Conservation (phyloP, 2,797 vertebrate species). For the Tokudaia muenninki region DNA sequence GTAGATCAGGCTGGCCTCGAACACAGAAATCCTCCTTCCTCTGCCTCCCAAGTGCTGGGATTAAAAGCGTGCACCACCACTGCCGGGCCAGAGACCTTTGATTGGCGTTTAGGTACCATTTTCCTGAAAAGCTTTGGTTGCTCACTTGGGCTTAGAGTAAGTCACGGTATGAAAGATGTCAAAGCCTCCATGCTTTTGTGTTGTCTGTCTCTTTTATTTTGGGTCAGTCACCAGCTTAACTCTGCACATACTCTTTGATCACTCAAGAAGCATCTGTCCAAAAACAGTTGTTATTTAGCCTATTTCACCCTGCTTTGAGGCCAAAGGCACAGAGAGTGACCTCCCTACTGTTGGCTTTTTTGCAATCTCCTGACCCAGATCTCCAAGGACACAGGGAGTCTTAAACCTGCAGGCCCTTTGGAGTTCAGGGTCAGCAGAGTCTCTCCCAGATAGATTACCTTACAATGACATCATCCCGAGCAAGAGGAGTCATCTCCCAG, state of each 20-base stretch:
- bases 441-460: background rate
- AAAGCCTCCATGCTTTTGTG: background rate
- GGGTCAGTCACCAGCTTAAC: background rate
- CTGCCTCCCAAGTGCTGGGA: too few relatives aligned
- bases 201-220: background rate
- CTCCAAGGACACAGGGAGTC: background rate
- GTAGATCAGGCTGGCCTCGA: too few relatives aligned
- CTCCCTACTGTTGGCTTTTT: background rate
- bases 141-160: background rate
- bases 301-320: background rate
- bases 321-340: background rate
- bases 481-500: background rate
- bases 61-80: too few relatives aligned
- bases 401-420: background rate
- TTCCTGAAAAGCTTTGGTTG: background rate
- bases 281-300: background rate
- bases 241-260: background rate
- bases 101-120: background rate
- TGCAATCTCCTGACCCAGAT: background rate
- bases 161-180: too few relatives aligned
- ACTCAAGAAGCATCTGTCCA: background rate
- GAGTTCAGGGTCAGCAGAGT: background rate
- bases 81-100: background rate
- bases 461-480: background rate
- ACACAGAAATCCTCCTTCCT: too few relatives aligned